Percentiles rank a stretch among this genome's conserved stretches.
Evolutionary conservation across 2,113 vertebrate species (phyloP).

Genomic region (Microcebus griseorufus): DNA sequence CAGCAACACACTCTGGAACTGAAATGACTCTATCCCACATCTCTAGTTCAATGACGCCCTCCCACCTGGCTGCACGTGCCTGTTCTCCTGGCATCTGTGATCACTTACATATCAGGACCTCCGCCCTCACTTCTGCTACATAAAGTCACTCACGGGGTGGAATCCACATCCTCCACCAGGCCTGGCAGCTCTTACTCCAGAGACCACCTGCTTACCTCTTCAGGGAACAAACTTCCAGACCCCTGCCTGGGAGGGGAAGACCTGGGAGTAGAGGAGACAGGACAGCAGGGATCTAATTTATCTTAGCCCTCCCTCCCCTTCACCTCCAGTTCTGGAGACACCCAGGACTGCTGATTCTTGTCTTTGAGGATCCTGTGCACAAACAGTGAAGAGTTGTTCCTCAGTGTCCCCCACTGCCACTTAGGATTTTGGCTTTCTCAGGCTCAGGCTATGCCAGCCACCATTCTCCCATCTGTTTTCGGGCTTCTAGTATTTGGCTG

Average conservation of each 20-base stretch:
- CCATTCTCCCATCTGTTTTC: neutral
- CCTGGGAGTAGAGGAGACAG: too few species aligned
- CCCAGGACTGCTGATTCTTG: neutral
- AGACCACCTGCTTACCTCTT: neutral
- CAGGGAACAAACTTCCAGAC: neutral
- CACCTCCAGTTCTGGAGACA: neutral
- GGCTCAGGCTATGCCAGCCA: neutral
- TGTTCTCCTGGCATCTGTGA: neutral
- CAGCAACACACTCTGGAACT: neutral
- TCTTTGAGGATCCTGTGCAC: neutral
- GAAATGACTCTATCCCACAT: neutral
- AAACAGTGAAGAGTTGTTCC: neutral
- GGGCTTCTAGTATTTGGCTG: neutral
- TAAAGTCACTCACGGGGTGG: neutral
- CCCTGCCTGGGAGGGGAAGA: neutral
- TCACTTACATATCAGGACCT: neutral
- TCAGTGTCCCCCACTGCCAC: neutral
- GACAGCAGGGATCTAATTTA: too few species aligned
- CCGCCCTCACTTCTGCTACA: neutral
- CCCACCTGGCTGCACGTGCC: accelerated
- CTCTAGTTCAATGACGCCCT: neutral
- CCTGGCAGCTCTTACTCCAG: neutral
- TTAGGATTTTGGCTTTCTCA: neutral
- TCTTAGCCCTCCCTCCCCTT: neutral
- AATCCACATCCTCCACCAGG: neutral